phyloP scores from a whole-genome alignment of 2,797 vertebrate genomes.

The Tenualosa thibaudeaui region DNA sequence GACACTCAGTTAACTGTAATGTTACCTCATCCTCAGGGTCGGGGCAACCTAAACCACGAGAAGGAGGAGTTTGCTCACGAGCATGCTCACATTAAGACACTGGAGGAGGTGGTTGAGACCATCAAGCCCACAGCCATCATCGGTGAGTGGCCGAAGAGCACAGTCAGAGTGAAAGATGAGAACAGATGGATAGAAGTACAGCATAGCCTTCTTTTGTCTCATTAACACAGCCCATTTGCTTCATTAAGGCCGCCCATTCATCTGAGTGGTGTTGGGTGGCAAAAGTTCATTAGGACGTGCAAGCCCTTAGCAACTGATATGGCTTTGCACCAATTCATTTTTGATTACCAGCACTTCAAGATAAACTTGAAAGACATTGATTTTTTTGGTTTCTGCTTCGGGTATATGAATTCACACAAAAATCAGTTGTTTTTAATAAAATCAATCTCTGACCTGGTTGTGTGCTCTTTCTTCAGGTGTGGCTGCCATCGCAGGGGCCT shows the following conservation, averaged over 20 bases:
- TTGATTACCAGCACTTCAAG: background rate
- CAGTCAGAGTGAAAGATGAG: background rate
- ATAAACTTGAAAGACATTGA: background rate
- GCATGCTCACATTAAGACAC: conserved; percentile 81
- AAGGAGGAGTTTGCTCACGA: conserved; percentile 94
- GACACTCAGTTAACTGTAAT: background rate
- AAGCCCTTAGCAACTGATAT: background rate
- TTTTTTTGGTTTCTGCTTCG: background rate
- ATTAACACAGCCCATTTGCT: background rate
- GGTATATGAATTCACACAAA: background rate
- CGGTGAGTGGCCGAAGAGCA: conserved; percentile 70
- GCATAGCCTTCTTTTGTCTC: background rate
- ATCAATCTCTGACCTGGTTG: background rate
- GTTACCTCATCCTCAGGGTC: conserved; percentile 68
- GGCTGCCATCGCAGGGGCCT: conserved; percentile 90
- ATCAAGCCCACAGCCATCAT: conserved; percentile 93
- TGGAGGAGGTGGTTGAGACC: conserved; percentile 90
- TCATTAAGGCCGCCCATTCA: background rate
- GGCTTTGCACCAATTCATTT: background rate
- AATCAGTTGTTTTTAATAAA: background rate
- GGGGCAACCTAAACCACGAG: conserved; percentile 89
- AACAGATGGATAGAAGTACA: background rate
- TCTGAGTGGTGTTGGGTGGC: background rate
- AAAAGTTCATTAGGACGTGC: background rate
- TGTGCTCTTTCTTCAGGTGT: conserved; percentile 77